Percentiles rank a stretch among this genome's conserved stretches.
These are phyloP conservation scores for Phylloscopus trochiloides DNA, from an alignment of 2,113 vertebrate genomes.

Conservation along the genomic window DNA sequence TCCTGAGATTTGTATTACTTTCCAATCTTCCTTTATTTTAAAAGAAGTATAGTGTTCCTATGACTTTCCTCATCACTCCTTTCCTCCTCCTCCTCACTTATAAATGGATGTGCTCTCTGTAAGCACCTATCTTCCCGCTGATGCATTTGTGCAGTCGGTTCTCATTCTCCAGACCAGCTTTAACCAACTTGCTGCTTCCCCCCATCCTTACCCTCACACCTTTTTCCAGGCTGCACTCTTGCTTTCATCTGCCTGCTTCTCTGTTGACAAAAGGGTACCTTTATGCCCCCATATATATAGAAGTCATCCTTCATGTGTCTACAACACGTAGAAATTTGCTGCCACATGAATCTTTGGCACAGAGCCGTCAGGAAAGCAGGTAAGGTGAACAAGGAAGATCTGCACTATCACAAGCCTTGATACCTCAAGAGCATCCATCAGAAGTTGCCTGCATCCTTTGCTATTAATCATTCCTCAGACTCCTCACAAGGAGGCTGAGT, in stretches of 20 bases:
- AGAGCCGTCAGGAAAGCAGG: background rate
- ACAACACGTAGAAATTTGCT: background rate
- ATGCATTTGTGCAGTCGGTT: background rate
- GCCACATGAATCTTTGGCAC: background rate
- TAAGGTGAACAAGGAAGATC: background rate
- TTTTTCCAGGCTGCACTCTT: background rate
- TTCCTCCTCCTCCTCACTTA: background rate
- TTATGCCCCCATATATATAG: background rate
- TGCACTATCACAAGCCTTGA: background rate
- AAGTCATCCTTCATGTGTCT: background rate
- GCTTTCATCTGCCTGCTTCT: background rate
- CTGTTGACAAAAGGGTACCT: background rate
- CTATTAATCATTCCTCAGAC: background rate
- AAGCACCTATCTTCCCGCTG: background rate
- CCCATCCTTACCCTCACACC: background rate
- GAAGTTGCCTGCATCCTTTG: background rate
- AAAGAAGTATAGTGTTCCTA: background rate
- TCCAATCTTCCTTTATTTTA: background rate
- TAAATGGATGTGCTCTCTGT: rapidly evolving
- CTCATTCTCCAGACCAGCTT: background rate
- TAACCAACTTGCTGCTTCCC: background rate
- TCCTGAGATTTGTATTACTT: background rate
- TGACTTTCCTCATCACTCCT: background rate
- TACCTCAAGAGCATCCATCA: background rate
- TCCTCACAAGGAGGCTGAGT: rapidly evolving